Evolutionary conservation across 2,888 invertebrate genomes (phyloP).

Genomic region (Aethes cnicana): DNA sequence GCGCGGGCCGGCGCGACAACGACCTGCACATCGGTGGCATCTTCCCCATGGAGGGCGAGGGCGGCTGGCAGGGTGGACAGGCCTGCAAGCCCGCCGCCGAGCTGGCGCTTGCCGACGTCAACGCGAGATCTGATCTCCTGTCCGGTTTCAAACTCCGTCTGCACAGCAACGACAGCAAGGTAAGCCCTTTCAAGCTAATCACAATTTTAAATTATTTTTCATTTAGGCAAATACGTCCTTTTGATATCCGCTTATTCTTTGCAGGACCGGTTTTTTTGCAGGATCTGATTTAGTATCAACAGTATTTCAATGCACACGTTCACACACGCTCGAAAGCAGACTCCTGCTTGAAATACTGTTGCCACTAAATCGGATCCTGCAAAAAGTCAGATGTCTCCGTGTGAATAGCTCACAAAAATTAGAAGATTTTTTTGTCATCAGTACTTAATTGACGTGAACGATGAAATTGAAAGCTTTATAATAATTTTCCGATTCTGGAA

Average conservation of each 20-base stretch:
- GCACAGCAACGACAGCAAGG: conserved; percentile 98
- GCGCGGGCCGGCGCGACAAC: conserved; percentile 82
- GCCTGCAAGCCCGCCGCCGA: conserved; percentile 99
- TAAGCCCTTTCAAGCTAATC: conserved; percentile 65
- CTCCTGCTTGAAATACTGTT: background rate
- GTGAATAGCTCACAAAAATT: no score
- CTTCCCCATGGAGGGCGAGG: conserved; percentile 97
- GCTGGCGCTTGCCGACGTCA: conserved; percentile 98
- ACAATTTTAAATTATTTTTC: no score
- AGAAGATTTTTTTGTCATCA: background rate
- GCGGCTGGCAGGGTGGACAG: conserved; percentile 99
- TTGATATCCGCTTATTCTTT: no score
- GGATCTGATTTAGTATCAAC: no score
- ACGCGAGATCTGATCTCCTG: conserved; percentile 92
- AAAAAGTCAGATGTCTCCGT: no score
- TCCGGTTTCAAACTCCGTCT: conserved; percentile 95
- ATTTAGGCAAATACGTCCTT: no score
- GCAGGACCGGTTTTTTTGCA: no score
- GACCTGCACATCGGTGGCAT: conserved; percentile 98
- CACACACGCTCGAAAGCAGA: no score
- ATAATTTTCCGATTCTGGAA: conserved; percentile 3
- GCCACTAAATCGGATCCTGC: background rate
- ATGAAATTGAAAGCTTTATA: conserved; percentile 12
- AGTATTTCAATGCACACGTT: no score
- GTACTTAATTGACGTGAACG: conserved; percentile 7